phyloP scores from a whole-genome alignment of 2,113 vertebrate genomes.

The Sceloporus undulatus region DNA sequence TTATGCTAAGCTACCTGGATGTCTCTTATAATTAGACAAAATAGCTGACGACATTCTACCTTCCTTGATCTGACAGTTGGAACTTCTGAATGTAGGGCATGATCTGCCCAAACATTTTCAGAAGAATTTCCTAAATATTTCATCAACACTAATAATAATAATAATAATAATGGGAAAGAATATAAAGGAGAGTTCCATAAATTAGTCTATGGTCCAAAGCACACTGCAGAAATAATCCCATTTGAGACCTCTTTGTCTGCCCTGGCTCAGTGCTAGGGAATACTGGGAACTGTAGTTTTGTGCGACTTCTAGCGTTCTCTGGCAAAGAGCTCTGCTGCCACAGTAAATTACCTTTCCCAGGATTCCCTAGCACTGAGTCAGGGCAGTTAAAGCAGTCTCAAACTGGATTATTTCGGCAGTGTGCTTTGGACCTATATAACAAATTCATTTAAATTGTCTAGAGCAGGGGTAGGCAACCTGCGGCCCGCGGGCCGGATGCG shows the following conservation, averaged over 20 bases:
- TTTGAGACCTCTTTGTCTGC: no score
- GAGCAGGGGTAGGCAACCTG: no score
- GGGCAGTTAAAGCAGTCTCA: neutral
- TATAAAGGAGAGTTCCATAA: neutral
- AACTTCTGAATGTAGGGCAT: neutral
- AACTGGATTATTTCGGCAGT: no score
- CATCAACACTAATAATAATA: neutral
- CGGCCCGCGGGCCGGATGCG: no score
- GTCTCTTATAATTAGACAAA: conserved; percentile 1
- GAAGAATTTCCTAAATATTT: conserved; percentile 1
- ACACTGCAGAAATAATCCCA: no score
- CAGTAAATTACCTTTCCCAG: no score
- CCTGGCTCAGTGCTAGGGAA: no score
- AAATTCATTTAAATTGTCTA: neutral
- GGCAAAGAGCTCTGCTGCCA: no score
- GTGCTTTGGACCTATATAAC: neutral
- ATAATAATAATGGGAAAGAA: neutral
- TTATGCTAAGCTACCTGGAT: neutral
- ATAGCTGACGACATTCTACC: neutral
- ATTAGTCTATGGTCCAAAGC: neutral
- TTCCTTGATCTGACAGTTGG: neutral
- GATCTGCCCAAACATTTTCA: neutral
- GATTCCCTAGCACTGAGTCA: no score
- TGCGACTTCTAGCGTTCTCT: no score
- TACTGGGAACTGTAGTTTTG: no score